Conservation (phyloP, 35 echinoderm and acorn worm species). For the Diadema setosum region DNA sequence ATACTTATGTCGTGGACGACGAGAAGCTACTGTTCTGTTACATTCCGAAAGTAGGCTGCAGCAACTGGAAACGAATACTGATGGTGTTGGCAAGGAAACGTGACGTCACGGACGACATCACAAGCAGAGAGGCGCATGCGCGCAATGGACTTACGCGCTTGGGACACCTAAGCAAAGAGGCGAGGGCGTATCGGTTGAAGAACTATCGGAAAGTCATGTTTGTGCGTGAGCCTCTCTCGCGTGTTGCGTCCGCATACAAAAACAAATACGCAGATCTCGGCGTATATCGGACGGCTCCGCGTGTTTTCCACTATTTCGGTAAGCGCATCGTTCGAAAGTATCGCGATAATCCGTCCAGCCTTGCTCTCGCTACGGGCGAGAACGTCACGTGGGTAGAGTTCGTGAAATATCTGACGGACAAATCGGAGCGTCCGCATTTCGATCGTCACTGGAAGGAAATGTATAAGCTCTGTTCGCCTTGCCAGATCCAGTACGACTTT, state of each 20-base stretch:
- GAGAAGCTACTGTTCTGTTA: conserved; percentile 53
- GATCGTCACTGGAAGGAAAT: conserved; percentile 77
- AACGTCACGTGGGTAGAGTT: conserved; percentile 74
- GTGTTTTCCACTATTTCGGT: conserved; percentile 20
- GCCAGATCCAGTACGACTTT: conserved; percentile 68
- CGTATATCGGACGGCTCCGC: conserved; percentile 22
- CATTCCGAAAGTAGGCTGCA: conserved; percentile 76
- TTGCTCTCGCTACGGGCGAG: conserved; percentile 32
- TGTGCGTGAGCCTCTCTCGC: conserved; percentile 58
- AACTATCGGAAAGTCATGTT: conserved; percentile 80
- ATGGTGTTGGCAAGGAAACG: conserved; percentile 58
- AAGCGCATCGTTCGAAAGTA: conserved; percentile 59
- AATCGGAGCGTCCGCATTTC: conserved; percentile 21
- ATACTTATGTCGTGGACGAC: conserved; percentile 35
- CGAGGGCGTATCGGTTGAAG: conserved; percentile 15
- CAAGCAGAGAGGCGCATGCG: conserved; percentile 45
- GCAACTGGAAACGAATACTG: conserved; percentile 73
- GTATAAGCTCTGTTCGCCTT: conserved; percentile 75
- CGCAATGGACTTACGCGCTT: conserved; percentile 36
- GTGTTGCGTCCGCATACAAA: conserved; percentile 70
- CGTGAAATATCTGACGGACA: conserved; percentile 58
- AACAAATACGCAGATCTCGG: conserved; percentile 56
- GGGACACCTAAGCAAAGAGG: neutral
- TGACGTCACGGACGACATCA: conserved; percentile 28
- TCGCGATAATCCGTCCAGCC: conserved; percentile 14